Conservation (phyloP, 2,888 invertebrate genomes). For the Epirrhoe alternata region DNA sequence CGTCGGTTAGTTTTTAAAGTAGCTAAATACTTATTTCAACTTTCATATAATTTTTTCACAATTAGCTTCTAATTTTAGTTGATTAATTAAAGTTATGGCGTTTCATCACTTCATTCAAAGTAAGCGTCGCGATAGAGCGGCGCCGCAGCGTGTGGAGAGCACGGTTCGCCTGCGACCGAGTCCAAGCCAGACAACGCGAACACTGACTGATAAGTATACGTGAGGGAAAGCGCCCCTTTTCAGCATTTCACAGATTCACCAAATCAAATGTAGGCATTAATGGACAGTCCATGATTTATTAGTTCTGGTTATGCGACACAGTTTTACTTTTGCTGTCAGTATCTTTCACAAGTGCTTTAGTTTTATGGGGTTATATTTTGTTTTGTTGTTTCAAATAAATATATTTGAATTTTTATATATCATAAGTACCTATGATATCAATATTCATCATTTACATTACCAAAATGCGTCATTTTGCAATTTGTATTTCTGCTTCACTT, state of each 20-base stretch:
- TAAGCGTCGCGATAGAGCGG: conserved; percentile 15
- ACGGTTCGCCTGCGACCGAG: conserved; percentile 54
- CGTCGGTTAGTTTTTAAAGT: conserved; percentile 8
- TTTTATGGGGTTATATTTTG: too few relatives aligned
- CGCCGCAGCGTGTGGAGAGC: conserved; percentile 40
- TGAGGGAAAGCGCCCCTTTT: conserved; percentile 57
- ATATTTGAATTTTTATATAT: too few relatives aligned
- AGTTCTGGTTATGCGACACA: too few relatives aligned
- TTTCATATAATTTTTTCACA: not conserved
- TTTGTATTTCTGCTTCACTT: too few relatives aligned
- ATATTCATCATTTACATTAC: too few relatives aligned
- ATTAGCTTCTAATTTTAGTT: not conserved
- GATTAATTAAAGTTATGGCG: not conserved
- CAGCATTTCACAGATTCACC: conserved; percentile 39
- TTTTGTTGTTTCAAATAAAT: too few relatives aligned
- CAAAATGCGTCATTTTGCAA: too few relatives aligned
- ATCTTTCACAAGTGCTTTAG: too few relatives aligned
- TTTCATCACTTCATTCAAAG: conserved; percentile 11
- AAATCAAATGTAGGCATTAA: conserved; percentile 6
- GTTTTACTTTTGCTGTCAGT: too few relatives aligned
- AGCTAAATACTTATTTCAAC: conserved; percentile 1
- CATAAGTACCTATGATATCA: too few relatives aligned
- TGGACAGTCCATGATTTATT: not conserved
- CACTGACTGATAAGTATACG: conserved; percentile 62
- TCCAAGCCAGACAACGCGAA: conserved; percentile 55